phyloP scores from a whole-genome alignment of 2,888 invertebrate species.

The Tinea pellionella region DNA sequence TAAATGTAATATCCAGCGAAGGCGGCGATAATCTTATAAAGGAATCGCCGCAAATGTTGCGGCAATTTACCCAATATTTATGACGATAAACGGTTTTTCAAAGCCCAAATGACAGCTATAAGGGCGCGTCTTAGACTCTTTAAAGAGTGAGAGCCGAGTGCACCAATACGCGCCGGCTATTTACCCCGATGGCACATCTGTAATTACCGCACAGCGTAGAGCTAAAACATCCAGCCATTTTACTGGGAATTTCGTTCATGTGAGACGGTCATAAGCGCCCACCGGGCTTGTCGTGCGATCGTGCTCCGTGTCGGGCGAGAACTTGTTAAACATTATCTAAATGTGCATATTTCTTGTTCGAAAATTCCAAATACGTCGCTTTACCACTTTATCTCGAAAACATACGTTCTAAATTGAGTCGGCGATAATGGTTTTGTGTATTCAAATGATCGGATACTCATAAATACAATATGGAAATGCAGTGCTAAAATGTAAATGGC shows the following conservation, averaged over 20 bases:
- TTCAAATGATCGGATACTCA: neutral
- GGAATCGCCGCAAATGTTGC: slow-evolving; percentile 31
- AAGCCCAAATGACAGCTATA: slow-evolving; percentile 51
- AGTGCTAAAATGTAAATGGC: slow-evolving; percentile 3
- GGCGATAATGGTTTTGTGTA: neutral
- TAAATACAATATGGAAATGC: slow-evolving; percentile 5
- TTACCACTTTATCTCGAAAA: slow-evolving; percentile 1
- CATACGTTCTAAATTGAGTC: neutral
- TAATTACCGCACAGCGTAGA: slow-evolving; percentile 55
- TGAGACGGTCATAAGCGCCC: slow-evolving; percentile 31
- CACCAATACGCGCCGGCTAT: slow-evolving; percentile 32
- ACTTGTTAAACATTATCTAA: slow-evolving; percentile 3
- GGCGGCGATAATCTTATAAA: slow-evolving; percentile 31
- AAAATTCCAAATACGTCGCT: neutral
- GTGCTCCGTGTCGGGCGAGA: neutral
- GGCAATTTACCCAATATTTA: slow-evolving; percentile 36
- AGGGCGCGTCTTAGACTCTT: slow-evolving; percentile 18
- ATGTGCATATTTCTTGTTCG: slow-evolving; percentile 5
- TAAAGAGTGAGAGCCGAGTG: neutral
- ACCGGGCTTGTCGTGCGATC: slow-evolving; percentile 4
- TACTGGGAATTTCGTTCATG: slow-evolving; percentile 38
- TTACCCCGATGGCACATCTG: slow-evolving; percentile 56
- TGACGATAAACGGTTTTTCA: slow-evolving; percentile 43
- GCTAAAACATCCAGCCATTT: slow-evolving; percentile 52
- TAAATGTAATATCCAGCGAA: slow-evolving; percentile 31